These are phyloP conservation scores for Apotomis capreana DNA, from an alignment of 2,888 invertebrate species.

Conservation along the genomic window DNA sequence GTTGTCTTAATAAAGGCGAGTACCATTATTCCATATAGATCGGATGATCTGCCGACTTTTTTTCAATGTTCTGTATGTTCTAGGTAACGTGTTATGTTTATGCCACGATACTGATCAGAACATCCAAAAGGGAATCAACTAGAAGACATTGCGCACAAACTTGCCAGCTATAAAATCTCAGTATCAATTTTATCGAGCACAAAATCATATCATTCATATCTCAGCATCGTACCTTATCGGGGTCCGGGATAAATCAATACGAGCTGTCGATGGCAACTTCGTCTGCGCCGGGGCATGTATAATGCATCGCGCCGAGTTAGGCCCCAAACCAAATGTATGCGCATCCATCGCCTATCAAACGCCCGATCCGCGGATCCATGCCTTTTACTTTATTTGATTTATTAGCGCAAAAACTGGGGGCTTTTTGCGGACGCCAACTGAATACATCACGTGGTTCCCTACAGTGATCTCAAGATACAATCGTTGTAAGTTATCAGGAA, in stretches of 20 bases:
- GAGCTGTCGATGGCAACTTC: slow-evolving; percentile 1
- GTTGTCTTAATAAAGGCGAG: no score
- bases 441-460: slow-evolving; percentile 6
- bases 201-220: slow-evolving; percentile 37
- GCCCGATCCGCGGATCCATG: slow-evolving; percentile 25
- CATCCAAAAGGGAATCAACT: neutral
- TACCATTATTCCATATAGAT: no score
- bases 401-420: slow-evolving; percentile 23
- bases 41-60: no score
- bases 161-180: slow-evolving; percentile 23
- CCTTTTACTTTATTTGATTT: slow-evolving; percentile 41
- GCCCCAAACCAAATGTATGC: slow-evolving; percentile 35
- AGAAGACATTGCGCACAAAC: neutral
- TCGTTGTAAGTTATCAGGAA: neutral
- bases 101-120: no score
- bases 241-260: slow-evolving; percentile 29
- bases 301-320: slow-evolving; percentile 31
- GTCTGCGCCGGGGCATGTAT: slow-evolving; percentile 32
- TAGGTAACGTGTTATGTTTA: no score
- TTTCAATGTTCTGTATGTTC: no score
- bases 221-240: slow-evolving; percentile 28
- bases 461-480: neutral
- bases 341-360: slow-evolving; percentile 36
- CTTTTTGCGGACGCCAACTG: slow-evolving; percentile 10
- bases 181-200: slow-evolving; percentile 26